These are phyloP conservation scores for Sanderia malayensis DNA, from an alignment of 30 jellyfish, hydroid and myxozoan species.

Conservation along the genomic window DNA sequence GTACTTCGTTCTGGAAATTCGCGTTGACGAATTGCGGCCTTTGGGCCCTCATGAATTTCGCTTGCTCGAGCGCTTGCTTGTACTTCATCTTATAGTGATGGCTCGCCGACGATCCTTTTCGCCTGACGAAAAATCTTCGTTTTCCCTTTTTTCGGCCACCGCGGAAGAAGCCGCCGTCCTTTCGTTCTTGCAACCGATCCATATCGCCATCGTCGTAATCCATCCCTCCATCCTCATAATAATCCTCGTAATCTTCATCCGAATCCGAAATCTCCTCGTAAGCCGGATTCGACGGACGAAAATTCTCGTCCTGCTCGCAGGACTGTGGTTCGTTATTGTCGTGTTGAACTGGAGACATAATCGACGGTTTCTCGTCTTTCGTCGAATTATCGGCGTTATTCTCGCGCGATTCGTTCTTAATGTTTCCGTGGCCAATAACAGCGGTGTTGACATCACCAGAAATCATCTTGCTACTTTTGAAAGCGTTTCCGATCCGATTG, in stretches of 20 bases:
- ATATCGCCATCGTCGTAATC: constrained; percentile 12
- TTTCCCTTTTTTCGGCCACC: constrained; percentile 19
- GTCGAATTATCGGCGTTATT: neutral
- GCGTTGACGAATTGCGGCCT: constrained; percentile 29
- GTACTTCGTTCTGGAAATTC: constrained; percentile 4
- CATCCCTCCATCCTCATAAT: constrained; percentile 40
- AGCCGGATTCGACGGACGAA: neutral
- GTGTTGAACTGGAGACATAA: neutral
- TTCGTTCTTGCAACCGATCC: constrained; percentile 19
- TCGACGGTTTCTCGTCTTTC: neutral
- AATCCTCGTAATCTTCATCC: constrained; percentile 55
- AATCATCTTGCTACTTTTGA: neutral
- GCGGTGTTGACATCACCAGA: neutral
- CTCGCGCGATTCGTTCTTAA: neutral
- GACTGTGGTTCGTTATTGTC: neutral
- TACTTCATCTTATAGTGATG: constrained; percentile 38
- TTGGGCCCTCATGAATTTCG: constrained; percentile 45
- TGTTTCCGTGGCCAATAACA: neutral
- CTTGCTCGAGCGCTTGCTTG: constrained; percentile 51
- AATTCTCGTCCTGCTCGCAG: neutral
- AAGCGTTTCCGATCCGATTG: constrained; percentile 8
- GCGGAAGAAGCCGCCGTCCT: constrained; percentile 1
- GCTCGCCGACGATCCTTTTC: constrained; percentile 13
- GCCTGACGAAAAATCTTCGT: constrained; percentile 6
- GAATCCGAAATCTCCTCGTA: constrained; percentile 54